Base-by-base conservation (phyloP, 2,113 vertebrate genomes). In the Guaruba guarouba region DNA sequence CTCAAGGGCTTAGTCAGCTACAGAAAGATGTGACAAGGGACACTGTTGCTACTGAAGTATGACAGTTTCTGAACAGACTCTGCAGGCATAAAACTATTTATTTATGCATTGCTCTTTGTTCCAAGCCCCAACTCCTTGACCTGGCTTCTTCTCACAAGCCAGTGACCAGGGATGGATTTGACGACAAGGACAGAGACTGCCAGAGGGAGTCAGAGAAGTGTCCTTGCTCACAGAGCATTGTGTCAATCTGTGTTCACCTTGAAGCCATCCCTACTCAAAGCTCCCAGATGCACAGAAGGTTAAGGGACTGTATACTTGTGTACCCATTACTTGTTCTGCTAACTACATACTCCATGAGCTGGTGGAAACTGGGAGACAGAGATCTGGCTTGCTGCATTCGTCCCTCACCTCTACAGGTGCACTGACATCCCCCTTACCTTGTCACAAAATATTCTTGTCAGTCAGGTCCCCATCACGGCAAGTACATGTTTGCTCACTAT, bases 231-330 rank as follows among this genome's bases (percentile, higher is more conserved):
- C 6, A 5, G 44, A 37, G 43, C 1, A 0, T 1, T 51, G 28
- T 7, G 25, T 15, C 81, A 49, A 7, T 1, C 37, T 37, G 13
- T 15, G 23, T 2, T 52, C 43, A 13, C 31, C 48, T 49, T 9
- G 39, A 31, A 82, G 59, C 39, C 49, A 77, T 12, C 37, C 37
- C 62, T 49, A 23, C 54, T 22, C 79, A 13, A 43, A 86, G 24
- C 41, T 59, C 76, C 46, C 64, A 74, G 37, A 8, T 3, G 4
- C 0, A 1, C 0, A 23, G 4, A 59, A 51, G 18, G 62, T 2
- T 89, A 75, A 62, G 41, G 27, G 31, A 41, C 44, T 37, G 2
- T 4, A 28, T 8, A 13, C 15, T 24, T 77, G 10, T 11, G 31
- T 13, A 20, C 9, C 7, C 41, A 17, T 23, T n/a, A n/a, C 35